Conservation (phyloP, 2,888 invertebrate genomes). For the Troides aeacus region DNA sequence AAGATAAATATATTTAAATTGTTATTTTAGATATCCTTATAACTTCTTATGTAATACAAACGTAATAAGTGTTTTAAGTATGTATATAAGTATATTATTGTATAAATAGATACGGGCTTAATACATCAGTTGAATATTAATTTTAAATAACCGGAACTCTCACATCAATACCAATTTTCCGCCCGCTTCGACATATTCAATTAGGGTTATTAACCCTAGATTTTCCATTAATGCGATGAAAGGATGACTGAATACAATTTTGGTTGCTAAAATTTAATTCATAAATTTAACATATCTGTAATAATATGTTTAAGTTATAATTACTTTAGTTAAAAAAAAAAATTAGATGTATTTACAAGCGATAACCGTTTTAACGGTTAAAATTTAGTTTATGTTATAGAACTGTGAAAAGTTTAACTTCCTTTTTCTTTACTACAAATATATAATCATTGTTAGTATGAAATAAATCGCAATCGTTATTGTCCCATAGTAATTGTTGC, state of each 20-base stretch:
- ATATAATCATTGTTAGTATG: conserved; percentile 2
- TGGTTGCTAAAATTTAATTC: conserved; percentile 1
- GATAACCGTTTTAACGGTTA: neutral
- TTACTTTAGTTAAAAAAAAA: neutral
- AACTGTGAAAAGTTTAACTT: neutral
- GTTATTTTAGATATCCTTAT: no score
- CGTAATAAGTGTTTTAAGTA: neutral
- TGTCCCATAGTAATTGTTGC: neutral
- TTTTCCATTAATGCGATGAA: conserved; percentile 36
- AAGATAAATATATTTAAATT: no score
- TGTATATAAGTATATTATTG: neutral
- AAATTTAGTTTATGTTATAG: neutral
- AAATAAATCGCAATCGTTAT: neutral
- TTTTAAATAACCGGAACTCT: conserved; percentile 57
- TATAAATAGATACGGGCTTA: conserved; percentile 3
- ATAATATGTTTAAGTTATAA: neutral
- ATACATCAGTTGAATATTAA: conserved; percentile 29
- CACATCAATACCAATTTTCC: conserved; percentile 72
- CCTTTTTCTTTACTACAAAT: neutral
- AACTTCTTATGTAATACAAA: neutral
- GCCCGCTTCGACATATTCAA: conserved; percentile 55
- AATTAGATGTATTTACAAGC: neutral
- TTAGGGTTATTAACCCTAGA: conserved; percentile 49
- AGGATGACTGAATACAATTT: conserved; percentile 25
- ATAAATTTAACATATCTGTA: neutral